phyloP scores from a whole-genome alignment of 2,888 invertebrate genomes.

The Polyploca ridens region DNA sequence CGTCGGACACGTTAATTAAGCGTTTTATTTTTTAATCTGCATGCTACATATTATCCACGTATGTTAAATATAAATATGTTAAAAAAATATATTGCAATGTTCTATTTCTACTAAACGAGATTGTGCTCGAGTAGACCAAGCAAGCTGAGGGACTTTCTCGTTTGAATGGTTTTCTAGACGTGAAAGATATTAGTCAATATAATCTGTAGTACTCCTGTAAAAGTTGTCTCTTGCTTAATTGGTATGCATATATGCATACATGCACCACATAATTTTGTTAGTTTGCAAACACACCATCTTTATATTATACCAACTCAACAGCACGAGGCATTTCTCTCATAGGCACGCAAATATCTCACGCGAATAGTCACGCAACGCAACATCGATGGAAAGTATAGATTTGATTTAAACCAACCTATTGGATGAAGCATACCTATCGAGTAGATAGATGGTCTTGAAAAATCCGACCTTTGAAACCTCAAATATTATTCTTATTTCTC shows the following conservation, averaged over 20 bases:
- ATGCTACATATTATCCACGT: constrained; percentile 6
- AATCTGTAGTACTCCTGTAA: background rate
- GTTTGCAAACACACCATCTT: no score
- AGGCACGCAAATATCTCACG: constrained; percentile 61
- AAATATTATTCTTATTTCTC: background rate
- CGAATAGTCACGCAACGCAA: constrained; percentile 57
- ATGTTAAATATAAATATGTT: background rate
- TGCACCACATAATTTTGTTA: background rate
- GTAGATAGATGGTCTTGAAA: background rate
- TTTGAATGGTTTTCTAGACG: no score
- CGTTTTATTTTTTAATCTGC: constrained; percentile 41
- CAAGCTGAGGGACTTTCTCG: no score
- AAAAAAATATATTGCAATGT: no score
- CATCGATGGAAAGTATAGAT: constrained; percentile 46
- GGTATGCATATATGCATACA: background rate
- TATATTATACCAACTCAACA: constrained; percentile 4
- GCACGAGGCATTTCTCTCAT: constrained; percentile 51
- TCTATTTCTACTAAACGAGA: no score
- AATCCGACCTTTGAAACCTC: background rate
- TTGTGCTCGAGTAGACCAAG: no score
- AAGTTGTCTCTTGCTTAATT: background rate
- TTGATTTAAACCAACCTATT: background rate
- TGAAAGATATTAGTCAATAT: background rate
- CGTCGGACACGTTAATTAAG: constrained; percentile 71
- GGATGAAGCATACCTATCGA: background rate